Evolutionary conservation across 2,888 invertebrate genomes (phyloP), one percentile per base, ranked within the genome.

Genomic region (Plemyria rubiginata): DNA sequence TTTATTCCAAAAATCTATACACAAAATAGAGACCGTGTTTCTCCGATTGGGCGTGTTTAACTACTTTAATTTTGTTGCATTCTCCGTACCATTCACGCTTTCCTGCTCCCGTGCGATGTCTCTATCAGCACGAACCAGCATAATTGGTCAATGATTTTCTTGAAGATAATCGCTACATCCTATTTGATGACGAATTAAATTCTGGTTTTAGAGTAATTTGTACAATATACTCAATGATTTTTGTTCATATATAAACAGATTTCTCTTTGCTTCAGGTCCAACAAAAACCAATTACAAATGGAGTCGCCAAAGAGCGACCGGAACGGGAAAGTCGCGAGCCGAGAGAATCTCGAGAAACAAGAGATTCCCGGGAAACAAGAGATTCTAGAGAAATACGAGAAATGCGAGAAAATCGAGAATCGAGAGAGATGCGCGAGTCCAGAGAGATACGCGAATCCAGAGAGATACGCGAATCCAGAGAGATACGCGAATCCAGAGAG

Each of bases 231-330:
- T 9, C 4, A 2, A 16, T 45, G 15, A 45, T 43, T 8, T 45
- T 8, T 38, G 11, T 9, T 11, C n/a, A 32, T 29, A 28, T 16
- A 8, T 54, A 11, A 41, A 57, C 60, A 79, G 9, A 13, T 16
- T 40, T 16, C 67, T 45, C 49, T 45, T 88, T 81, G 92, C 93
- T 86, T 48, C 87, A 91, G 92, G 87, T 91, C 78, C 92, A 90
- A 88, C 91, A 86, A 67, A 91, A 91, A 78, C 86, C 92, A 62
- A 88, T 85, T 41, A 89, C 90, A 73, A 91, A 94, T 87, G 87
- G 93, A 79, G 71, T 92, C 78, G 56, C 89, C 75, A 91, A 91
- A 70, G 93, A 92, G 66, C 82, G 89, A 48, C 63, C 84, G 9
- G 88, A 89, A 70, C 81, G 87, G 45, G 89, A 88, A 49, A 82